Conservation (phyloP, 1,140 invertebrate genomes). For the Rhopalosiphum maidis region DNA sequence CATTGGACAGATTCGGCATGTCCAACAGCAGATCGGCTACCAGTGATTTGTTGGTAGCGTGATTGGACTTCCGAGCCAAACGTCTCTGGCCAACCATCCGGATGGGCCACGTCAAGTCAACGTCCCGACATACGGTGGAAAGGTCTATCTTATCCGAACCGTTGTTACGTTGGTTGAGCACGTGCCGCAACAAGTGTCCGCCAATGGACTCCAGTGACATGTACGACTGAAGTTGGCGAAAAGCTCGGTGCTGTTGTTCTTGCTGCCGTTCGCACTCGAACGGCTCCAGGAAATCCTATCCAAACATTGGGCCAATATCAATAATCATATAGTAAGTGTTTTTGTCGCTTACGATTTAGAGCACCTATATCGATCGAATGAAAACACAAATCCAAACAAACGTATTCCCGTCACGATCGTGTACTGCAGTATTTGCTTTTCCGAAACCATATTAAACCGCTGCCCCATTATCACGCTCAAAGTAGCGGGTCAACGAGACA, state of each 20-base stretch:
- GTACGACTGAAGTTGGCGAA: not conserved
- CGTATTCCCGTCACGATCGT: not conserved
- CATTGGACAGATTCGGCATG: constrained; percentile 36
- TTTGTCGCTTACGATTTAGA: not conserved
- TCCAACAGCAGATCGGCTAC: constrained; percentile 21
- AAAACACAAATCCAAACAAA: not conserved
- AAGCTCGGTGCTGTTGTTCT: not conserved
- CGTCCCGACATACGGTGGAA: not conserved
- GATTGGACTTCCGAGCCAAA: not conserved
- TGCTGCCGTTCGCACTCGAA: constrained; percentile 21
- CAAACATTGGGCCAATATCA: not conserved
- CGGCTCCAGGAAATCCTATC: constrained; percentile 17
- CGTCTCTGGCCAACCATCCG: not conserved
- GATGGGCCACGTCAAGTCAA: not conserved
- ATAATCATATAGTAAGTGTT: not conserved
- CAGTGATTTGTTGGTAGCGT: not conserved
- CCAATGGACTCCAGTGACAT: not conserved
- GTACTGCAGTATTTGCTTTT: not conserved
- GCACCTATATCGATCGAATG: not conserved
- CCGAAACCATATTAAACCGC: not conserved
- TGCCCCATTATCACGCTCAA: not conserved
- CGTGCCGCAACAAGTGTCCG: not conserved
- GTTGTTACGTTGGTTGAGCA: not conserved
- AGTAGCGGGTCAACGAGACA: not conserved
- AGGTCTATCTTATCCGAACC: not conserved